phyloP scores from a whole-genome alignment of 2,113 vertebrate species.

The Ptyas mucosa region DNA sequence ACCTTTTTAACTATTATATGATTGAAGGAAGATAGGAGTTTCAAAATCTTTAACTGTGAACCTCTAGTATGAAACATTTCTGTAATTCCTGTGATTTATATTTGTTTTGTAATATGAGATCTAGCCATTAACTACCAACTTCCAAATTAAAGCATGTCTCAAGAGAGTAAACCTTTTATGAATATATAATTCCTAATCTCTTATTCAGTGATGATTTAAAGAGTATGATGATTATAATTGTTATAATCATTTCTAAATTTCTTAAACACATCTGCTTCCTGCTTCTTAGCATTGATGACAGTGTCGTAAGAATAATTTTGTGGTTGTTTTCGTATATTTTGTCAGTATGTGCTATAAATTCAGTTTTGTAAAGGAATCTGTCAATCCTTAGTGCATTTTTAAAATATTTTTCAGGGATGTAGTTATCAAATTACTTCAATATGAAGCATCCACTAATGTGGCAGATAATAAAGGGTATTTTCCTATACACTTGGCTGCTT shows the following conservation, averaged over 20 bases:
- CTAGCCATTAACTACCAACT: neutral
- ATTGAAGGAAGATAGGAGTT: neutral
- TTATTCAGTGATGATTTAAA: neutral
- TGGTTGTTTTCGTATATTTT: slow-evolving; percentile 7
- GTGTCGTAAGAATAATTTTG: slow-evolving; percentile 6
- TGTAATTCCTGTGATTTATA: neutral
- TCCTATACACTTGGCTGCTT: slow-evolving; percentile 94
- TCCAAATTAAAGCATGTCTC: neutral
- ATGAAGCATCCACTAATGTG: slow-evolving; percentile 90
- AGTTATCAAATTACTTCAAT: slow-evolving; percentile 93
- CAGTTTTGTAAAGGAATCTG: slow-evolving; percentile 17
- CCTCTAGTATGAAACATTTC: neutral
- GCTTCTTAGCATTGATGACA: neutral
- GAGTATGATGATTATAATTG: neutral
- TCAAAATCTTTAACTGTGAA: neutral
- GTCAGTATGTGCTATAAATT: neutral
- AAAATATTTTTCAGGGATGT: slow-evolving; percentile 79
- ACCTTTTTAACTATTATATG: neutral
- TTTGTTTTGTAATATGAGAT: neutral
- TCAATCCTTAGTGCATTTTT: slow-evolving; percentile 35
- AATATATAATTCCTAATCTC: neutral
- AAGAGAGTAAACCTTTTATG: neutral
- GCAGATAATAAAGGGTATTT: slow-evolving; percentile 97
- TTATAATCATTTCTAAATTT: neutral
- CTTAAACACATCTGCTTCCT: neutral